Evolutionary conservation across 2,888 invertebrate genomes (phyloP).

Genomic region (Stenolophus ochropezus): DNA sequence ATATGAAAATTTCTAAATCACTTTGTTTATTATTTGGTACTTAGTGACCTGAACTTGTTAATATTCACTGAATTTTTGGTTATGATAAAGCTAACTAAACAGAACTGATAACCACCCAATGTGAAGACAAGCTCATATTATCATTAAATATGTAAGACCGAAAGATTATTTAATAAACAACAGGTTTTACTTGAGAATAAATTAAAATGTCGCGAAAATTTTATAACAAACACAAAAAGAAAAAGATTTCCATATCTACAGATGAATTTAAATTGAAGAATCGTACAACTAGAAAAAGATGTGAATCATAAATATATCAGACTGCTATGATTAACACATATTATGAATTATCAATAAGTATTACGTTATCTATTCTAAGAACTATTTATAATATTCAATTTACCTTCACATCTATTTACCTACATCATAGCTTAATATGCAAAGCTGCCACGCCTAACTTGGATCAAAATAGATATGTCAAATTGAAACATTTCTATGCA

Average conservation of each 20-base stretch:
- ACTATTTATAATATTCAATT: not conserved
- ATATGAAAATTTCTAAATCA: slow-evolving; percentile 43
- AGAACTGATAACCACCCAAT: not conserved
- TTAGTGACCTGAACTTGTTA: not conserved
- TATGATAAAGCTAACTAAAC: not conserved
- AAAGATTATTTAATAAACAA: no score
- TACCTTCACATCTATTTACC: not conserved
- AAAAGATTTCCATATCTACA: no score
- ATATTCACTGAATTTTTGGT: not conserved
- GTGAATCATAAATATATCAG: no score
- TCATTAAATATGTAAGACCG: not conserved
- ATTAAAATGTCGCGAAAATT: no score
- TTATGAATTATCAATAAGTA: no score
- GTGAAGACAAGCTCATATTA: not conserved
- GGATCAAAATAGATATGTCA: not conserved
- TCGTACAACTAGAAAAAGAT: no score
- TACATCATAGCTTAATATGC: not conserved
- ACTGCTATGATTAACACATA: no score
- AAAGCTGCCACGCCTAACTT: not conserved
- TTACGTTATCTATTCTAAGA: not conserved
- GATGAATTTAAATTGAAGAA: no score
- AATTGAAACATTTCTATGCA: no score
- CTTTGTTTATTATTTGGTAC: slow-evolving; percentile 33
- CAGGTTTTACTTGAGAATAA: no score
- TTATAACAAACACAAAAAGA: no score